Conservation (phyloP, 1,140 invertebrate genomes). For the Magallana angulata region DNA sequence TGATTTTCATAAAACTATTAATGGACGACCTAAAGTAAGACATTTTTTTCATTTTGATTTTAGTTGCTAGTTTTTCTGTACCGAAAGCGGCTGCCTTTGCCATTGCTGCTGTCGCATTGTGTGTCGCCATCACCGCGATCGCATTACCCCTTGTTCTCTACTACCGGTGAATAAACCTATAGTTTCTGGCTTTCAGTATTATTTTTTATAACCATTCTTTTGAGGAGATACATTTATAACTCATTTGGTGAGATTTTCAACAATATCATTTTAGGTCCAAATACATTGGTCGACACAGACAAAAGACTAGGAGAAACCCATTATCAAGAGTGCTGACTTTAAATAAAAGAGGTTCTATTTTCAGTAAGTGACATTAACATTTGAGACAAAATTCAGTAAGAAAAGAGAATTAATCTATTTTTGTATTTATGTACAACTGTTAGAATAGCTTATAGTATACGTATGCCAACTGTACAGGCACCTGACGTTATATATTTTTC, state of each 20-base stretch:
- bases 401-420: no score
- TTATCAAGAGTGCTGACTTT: not conserved
- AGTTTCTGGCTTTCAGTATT: no score
- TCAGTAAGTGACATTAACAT: not conserved
- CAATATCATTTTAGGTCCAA: not conserved
- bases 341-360: slow-evolving; percentile 5
- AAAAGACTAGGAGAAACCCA: not conserved
- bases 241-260: no score
- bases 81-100: not conserved
- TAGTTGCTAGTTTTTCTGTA: not conserved
- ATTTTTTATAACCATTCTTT: no score
- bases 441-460: no score
- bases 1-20: no score
- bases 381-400: no score
- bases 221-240: no score
- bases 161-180: not conserved
- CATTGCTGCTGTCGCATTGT: not conserved
- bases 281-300: not conserved
- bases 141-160: not conserved
- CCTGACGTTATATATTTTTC: no score
- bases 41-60: not conserved
- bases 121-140: not conserved
- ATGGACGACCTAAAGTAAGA: no score
- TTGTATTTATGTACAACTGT: no score
- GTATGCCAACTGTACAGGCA: no score